phyloP scores from a whole-genome alignment of 2,113 vertebrate genomes.

The Tragelaphus scriptus region DNA sequence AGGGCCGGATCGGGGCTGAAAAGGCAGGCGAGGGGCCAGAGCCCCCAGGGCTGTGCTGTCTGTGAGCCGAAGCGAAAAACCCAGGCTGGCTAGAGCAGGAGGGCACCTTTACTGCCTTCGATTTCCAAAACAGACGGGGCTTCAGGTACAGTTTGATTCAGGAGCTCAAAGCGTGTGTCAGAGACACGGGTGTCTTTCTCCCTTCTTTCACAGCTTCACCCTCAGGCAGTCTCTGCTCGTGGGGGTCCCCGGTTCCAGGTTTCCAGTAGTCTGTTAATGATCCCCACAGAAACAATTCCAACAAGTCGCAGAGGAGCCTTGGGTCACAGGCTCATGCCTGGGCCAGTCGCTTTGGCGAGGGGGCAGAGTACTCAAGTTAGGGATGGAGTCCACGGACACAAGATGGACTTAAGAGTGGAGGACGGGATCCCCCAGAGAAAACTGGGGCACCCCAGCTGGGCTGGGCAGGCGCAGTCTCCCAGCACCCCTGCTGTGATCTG shows the following conservation, averaged over 20 bases:
- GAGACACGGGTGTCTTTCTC: not conserved
- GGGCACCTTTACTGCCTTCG: not conserved
- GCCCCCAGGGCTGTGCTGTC: not conserved
- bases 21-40: not conserved
- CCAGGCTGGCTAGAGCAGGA: not conserved
- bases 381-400: not conserved
- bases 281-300: accelerated
- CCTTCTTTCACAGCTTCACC: not conserved
- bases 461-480: not conserved
- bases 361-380: not conserved
- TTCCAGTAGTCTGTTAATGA: too few species aligned
- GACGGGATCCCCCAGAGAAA: not conserved
- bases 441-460: not conserved
- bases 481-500: too few species aligned
- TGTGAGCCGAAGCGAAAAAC: not conserved
- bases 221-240: not conserved
- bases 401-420: not conserved
- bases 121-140: not conserved
- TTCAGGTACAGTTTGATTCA: not conserved
- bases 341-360: accelerated
- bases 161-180: not conserved
- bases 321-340: not conserved
- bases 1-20: not conserved
- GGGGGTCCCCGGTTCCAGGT: not conserved
- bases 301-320: not conserved